These are phyloP conservation scores for Drosophila recens DNA, from an alignment of 2,888 invertebrate genomes.

Conservation along the genomic window DNA sequence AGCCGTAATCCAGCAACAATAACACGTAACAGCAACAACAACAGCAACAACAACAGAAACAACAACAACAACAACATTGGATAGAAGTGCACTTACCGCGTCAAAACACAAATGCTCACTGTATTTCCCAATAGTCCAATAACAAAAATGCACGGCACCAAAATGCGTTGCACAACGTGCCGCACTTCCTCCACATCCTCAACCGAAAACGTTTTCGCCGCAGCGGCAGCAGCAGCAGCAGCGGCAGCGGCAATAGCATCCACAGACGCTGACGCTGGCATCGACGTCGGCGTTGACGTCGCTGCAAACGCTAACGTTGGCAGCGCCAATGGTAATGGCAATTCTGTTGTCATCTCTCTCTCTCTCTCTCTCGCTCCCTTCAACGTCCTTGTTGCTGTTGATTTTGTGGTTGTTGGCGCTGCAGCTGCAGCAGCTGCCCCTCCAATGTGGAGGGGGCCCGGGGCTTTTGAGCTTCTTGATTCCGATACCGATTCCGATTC, in stretches of 20 bases:
- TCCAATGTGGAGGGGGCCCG: constrained; percentile 5
- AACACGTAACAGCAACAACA: constrained; percentile 28
- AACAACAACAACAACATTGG: constrained; percentile 2
- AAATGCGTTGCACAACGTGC: constrained; percentile 87
- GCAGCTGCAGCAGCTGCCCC: constrained; percentile 29
- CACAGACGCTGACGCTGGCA: constrained; percentile 11
- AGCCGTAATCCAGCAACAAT: constrained; percentile 63
- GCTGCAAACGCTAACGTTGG: constrained; percentile 18
- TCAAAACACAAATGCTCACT: constrained; percentile 87
- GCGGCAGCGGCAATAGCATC: no score
- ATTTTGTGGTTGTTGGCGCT: constrained; percentile 1
- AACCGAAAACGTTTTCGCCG: constrained; percentile 79
- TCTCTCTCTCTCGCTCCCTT: neutral
- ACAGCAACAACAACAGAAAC: constrained; percentile 13
- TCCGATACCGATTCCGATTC: constrained; percentile 55
- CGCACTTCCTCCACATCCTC: constrained; percentile 84
- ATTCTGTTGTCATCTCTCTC: constrained; percentile 35
- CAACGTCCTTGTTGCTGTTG: neutral
- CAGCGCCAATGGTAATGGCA: constrained; percentile 32
- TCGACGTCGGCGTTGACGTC: constrained; percentile 24
- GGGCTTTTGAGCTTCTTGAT: constrained; percentile 50
- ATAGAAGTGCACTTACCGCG: constrained; percentile 85
- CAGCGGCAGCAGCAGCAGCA: no score
- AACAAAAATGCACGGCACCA: constrained; percentile 88
- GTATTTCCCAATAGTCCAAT: constrained; percentile 90